A percentile compares a stretch with the other conserved stretches of the same genome.
These are phyloP conservation scores for Gadopsis marmoratus DNA, from an alignment of 2,797 vertebrate genomes.

Conservation along the genomic window DNA sequence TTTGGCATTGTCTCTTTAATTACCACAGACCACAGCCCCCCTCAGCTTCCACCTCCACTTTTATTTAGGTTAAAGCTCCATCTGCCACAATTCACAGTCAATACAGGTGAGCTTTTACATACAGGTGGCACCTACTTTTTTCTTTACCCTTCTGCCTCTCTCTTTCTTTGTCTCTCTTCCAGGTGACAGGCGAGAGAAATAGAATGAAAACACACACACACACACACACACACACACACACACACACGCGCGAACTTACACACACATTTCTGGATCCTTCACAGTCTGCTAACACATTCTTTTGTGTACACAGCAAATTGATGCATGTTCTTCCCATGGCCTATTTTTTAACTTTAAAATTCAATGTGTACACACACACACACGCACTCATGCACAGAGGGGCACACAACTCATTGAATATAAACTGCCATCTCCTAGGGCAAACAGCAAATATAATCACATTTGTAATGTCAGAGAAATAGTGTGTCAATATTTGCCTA, in stretches of 20 bases:
- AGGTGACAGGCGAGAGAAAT: constrained; percentile 57
- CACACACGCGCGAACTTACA: neutral
- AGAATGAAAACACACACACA: constrained; percentile 30
- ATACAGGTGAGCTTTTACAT: constrained; percentile 74
- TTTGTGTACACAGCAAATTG: constrained; percentile 62
- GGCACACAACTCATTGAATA: constrained; percentile 69
- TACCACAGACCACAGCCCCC: neutral
- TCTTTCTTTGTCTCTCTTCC: constrained; percentile 47
- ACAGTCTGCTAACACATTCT: constrained; percentile 34
- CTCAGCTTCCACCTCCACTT: constrained; percentile 19
- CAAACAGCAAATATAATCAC: constrained; percentile 83
- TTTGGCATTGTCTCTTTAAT: constrained; percentile 29
- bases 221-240: constrained; percentile 9
- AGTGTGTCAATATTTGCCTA: constrained; percentile 84
- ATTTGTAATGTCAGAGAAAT: constrained; percentile 83
- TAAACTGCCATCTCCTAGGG: constrained; percentile 78
- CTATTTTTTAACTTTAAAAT: constrained; percentile 40
- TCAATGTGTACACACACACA: constrained; percentile 31
- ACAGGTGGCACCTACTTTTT: constrained; percentile 63
- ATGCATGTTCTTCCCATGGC: constrained; percentile 41
- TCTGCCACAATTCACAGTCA: constrained; percentile 51
- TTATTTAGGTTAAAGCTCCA: constrained; percentile 44
- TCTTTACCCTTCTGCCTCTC: constrained; percentile 32
- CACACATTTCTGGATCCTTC: constrained; percentile 33
- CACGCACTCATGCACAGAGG: constrained; percentile 22